These are phyloP conservation scores for Dasysyrphus tricinctus DNA, from an alignment of 2,888 invertebrate genomes.

Conservation along the genomic window DNA sequence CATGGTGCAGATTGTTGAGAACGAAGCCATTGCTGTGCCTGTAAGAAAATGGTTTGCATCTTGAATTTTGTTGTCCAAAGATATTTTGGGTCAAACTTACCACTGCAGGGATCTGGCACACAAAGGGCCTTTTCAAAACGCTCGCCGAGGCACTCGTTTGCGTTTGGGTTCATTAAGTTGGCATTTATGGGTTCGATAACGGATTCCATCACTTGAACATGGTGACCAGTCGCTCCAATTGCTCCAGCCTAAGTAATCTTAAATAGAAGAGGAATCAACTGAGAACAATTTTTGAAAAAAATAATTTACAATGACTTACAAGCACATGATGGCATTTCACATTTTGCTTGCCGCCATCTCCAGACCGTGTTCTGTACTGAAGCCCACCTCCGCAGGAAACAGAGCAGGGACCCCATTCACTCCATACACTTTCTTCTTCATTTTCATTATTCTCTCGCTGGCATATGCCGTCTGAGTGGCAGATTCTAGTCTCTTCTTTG, in stretches of 20 bases:
- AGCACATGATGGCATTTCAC: constrained; percentile 88
- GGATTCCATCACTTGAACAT: constrained; percentile 87
- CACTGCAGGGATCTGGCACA: constrained; percentile 80
- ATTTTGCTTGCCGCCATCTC: constrained; percentile 85
- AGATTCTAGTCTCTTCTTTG: constrained; percentile 92
- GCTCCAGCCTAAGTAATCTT: constrained; percentile 89
- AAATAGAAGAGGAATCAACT: constrained; percentile 72
- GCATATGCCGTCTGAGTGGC: constrained; percentile 88
- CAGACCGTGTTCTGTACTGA: constrained; percentile 87
- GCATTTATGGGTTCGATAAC: constrained; percentile 89
- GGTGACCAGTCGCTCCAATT: constrained; percentile 89
- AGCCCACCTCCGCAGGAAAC: constrained; percentile 88
- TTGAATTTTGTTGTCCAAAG: background rate
- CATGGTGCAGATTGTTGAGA: constrained; percentile 79
- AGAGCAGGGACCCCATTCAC: constrained; percentile 88
- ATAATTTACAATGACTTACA: constrained; percentile 82
- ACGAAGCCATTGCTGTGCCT: constrained; percentile 79
- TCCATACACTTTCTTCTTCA: constrained; percentile 65
- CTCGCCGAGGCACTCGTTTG: constrained; percentile 88
- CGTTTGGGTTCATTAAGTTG: constrained; percentile 84
- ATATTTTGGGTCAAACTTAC: constrained; percentile 72
- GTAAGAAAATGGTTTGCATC: constrained; percentile 1
- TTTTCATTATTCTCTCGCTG: constrained; percentile 78
- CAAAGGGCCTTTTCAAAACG: constrained; percentile 89
- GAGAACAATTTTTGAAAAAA: background rate